phyloP scores from a whole-genome alignment of 2,797 vertebrate genomes.

The Acanthurus lineatus region DNA sequence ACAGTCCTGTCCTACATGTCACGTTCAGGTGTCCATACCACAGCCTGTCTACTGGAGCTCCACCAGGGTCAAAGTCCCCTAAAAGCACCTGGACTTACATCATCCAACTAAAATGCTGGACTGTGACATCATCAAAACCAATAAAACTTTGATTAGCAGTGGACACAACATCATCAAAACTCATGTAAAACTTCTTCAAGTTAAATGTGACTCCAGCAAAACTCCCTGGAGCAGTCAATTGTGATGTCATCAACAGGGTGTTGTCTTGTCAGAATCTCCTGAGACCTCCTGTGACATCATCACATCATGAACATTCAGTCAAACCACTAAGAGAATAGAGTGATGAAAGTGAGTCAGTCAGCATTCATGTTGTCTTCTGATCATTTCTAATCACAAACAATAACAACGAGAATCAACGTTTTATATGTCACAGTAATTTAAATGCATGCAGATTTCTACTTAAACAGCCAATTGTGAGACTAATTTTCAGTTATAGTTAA shows the following conservation, averaged over 20 bases:
- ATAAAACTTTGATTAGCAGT: too few species aligned
- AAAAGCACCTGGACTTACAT: neutral
- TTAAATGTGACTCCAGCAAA: too few species aligned
- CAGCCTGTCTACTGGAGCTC: constrained; percentile 76
- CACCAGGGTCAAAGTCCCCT: constrained; percentile 77
- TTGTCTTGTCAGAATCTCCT: too few species aligned
- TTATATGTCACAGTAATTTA: too few species aligned
- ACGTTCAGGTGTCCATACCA: constrained; percentile 70
- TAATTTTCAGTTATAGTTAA: constrained; percentile 4
- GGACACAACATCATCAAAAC: too few species aligned
- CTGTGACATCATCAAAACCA: neutral
- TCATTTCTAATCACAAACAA: too few species aligned
- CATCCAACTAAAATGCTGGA: neutral
- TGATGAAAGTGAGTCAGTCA: too few species aligned
- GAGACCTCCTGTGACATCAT: too few species aligned
- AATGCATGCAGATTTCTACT: too few species aligned
- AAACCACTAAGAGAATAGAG: neutral
- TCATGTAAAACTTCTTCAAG: too few species aligned
- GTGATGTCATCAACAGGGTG: neutral
- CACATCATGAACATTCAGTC: neutral
- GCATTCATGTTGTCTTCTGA: too few species aligned
- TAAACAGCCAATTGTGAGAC: neutral
- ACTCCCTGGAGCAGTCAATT: neutral
- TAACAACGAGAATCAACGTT: too few species aligned
- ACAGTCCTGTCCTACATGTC: constrained; percentile 74